Base-by-base conservation (phyloP, 2,888 invertebrate species). In the Steinernema carpocapsae region DNA sequence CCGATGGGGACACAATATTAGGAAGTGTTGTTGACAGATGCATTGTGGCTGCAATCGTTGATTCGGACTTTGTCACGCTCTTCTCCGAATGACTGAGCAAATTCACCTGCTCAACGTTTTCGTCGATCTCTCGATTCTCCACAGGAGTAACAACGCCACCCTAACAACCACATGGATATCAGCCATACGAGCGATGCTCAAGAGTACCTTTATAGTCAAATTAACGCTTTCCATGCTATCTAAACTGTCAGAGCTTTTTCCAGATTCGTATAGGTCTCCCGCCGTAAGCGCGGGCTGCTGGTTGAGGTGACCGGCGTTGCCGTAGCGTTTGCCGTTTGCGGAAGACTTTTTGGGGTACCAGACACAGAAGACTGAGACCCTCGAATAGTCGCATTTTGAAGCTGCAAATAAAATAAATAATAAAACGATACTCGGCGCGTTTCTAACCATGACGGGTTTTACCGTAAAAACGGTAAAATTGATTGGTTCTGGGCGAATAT, bases 101-200 rank as follows among this genome's bases (percentile, higher is more conserved):
- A 26, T 14, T 24, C 24, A 42, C 12, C 6, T 56, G 71, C 64
- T 37, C 37, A 10, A 37, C 14, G 32, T 17, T 51, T 14, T 70
- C 29, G 12, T 22, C 19, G 3, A 22, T 12, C 1, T 29, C 45
- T 2, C 22, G 6, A 64, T 26, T 3, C 14, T 64, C 17, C 1
- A 17, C 17, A 1, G 29, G 64, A 17, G 64, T 32, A 14, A 64
- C 64, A 29, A 64, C 32, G 17, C 64, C 64, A 2, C 64, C 64
- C 64, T 64, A 32, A 7, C 14, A 70, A 29, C 89, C 88, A 73
- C 88, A 88, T 0, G 90, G 86, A 76, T 90, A 89, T 72, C 89
- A 81, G 79, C 87, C 87, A 6, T 29, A 17, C 17, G 14, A 26
- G 29, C 1, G 3, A 4, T 19, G 12, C 1, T 6, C 37, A 64